Conservation (phyloP, 2,888 invertebrate genomes). For the Notodromas monacha region DNA sequence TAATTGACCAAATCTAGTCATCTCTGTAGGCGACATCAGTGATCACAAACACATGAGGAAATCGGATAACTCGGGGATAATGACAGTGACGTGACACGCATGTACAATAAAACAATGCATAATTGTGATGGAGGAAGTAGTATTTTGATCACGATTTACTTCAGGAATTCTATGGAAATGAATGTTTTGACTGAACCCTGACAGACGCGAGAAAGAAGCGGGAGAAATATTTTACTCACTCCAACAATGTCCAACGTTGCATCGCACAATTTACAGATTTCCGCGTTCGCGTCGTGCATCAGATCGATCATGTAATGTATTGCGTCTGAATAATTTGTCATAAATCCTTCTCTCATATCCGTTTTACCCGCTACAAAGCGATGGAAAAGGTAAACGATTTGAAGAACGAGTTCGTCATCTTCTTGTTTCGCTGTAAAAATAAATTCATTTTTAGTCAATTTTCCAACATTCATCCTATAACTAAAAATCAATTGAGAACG, state of each 20-base stretch:
- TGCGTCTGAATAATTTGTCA: slow-evolving; percentile 27
- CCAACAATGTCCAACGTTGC: slow-evolving; percentile 77
- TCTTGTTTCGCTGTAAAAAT: slow-evolving; percentile 44
- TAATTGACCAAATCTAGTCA: too few species aligned
- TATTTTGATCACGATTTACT: neutral
- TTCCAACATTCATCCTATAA: slow-evolving; percentile 2
- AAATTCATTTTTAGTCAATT: slow-evolving; percentile 6
- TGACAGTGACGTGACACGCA: too few species aligned
- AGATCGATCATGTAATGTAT: slow-evolving; percentile 83
- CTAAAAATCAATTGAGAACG: slow-evolving; percentile 1
- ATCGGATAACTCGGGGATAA: too few species aligned
- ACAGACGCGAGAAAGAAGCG: neutral
- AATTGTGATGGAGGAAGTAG: neutral
- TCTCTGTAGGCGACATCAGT: too few species aligned
- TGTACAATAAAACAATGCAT: too few species aligned
- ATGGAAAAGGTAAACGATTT: slow-evolving; percentile 81
- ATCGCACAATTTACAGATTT: slow-evolving; percentile 74
- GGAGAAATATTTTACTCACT: slow-evolving; percentile 20
- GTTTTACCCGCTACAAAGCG: slow-evolving; percentile 32
- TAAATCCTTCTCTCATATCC: neutral
- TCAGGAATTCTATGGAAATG: too few species aligned
- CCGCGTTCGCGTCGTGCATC: slow-evolving; percentile 83
- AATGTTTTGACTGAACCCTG: neutral
- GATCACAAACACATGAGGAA: too few species aligned
- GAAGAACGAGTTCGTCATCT: slow-evolving; percentile 87